These are phyloP conservation scores for Vanessa cardui DNA, from an alignment of 2,888 invertebrate species.

Conservation along the genomic window DNA sequence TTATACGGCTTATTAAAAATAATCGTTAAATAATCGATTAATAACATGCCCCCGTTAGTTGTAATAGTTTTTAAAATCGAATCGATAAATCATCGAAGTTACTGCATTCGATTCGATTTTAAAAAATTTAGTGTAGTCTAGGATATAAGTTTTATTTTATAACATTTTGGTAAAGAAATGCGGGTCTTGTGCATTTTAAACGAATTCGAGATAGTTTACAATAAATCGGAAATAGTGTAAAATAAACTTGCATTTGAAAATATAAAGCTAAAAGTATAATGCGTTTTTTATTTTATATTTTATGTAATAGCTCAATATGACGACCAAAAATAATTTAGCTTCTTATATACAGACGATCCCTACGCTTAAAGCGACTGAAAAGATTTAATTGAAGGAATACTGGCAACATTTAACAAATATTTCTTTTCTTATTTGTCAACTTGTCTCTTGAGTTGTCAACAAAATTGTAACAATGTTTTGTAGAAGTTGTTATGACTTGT, in stretches of 20 bases:
- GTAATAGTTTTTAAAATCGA: constrained; percentile 13
- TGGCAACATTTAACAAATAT: too few relatives aligned
- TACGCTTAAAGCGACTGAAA: background rate
- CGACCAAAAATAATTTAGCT: constrained; percentile 11
- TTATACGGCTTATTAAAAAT: background rate
- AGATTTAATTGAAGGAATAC: background rate
- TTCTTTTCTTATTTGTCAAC: too few relatives aligned
- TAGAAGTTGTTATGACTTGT: too few relatives aligned
- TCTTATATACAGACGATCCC: background rate
- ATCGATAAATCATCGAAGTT: background rate
- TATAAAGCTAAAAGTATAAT: constrained; percentile 17
- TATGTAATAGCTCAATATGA: constrained; percentile 1
- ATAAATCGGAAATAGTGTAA: constrained; percentile 5
- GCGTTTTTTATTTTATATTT: constrained; percentile 18
- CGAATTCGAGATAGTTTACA: background rate
- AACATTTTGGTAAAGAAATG: constrained; percentile 4
- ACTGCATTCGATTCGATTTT: background rate
- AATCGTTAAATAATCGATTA: constrained; percentile 9
- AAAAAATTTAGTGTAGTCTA: constrained; percentile 7
- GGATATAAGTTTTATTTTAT: constrained; percentile 7
- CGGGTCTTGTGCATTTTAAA: constrained; percentile 16
- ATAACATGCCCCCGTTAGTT: constrained; percentile 15
- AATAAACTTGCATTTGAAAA: constrained; percentile 16
- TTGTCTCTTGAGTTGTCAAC: too few relatives aligned
- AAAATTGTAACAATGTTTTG: too few relatives aligned